Base-by-base conservation (phyloP, 2,797 vertebrate species). In the Enteromius paludinosus region DNA sequence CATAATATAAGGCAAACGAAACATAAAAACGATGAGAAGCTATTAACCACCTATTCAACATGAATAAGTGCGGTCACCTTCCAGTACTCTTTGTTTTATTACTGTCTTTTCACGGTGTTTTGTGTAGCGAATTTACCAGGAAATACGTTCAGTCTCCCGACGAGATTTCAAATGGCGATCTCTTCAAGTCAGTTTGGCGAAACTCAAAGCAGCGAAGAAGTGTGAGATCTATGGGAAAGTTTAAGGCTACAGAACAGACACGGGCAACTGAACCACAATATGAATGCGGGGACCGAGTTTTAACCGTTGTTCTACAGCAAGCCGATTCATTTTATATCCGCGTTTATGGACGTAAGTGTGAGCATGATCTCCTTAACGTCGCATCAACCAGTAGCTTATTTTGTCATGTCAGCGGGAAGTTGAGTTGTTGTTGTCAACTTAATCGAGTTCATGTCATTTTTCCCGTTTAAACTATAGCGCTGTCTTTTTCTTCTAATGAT, bases 321-420 rank as follows among this genome's bases (percentile, higher is more conserved):
- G 33, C 1, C 0, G 72, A 76, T 33, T 23, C 10, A 18, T 0
- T 0, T 3, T 30, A 69, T 14, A 4, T 68, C 2, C 17, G 1
- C 11, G 59, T 82, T 56, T n/a, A 68, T 23, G 81, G 49, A 68
- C 61, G 81, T 82, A 52, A 59, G 81, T 66, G 10, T 65, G 3
- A 45, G 49, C 20, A 0, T 0, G 4, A 10, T 11, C 2, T 38
- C 3, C 18, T 54, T 8, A 6, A 17, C 3, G 4, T 23, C 25
- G 2, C 18, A 35, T n/a, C 18, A 14, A 14, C 18, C 0, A 17
- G 38, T 69, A 17, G 41, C 4, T 28, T 41, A 43, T 43, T 38
- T 7, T 17, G 54, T 11, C n/a, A 30, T 52, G 10, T 52, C 15
- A 20, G 28, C 17, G 18, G 61, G 17, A 7, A 23, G 5, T 28